Base-by-base conservation (phyloP, 2,797 vertebrate species). In the Rhodeus uyekii region DNA sequence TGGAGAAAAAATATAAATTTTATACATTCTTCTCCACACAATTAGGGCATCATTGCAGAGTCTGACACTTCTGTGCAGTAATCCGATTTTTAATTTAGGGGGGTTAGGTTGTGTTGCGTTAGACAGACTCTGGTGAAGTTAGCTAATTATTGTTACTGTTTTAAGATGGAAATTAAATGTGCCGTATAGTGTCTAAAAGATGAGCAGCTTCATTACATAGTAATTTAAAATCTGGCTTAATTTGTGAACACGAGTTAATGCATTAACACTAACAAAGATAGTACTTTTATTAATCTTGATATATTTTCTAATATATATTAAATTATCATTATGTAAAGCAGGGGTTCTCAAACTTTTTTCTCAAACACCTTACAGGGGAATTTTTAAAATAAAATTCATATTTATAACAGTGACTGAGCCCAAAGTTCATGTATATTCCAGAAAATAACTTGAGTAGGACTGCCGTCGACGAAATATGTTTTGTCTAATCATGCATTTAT, bases 1-100 rank as follows among this genome's bases (percentile, higher is more conserved):
- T 85, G 75, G 50, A 81, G 76, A 46, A 61, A 76, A 84, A 88
- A 87, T 86, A 90, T 89, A 87, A 85, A 90, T 88, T 88, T 87
- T 78, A 83, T 84, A 82, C 85, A 87, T 85, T 86, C 86, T 87
- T 87, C 86, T 84, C 84, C 67, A 86, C 78, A 84, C 85, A 86
- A 86, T 89, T 86, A 86, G 82, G 85, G 85, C 73, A 87, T 90
- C 84, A 83, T 86, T 87, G 82, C 84, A 63, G 87, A 87, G 78
- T 79, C 86, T 67, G 76, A 74, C 79, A 73, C 82, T 81, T 78
- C 81, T 86, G 65, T 82, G 77, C 80, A 38, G 84, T 89, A 89
- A 90, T 89, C 84, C 83, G 14, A 18, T 87, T 89, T 89, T 88
- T 77, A 88, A 90, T 89, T 90, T 90, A 72, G 77, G 61, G 80